Evolutionary conservation across 2,113 vertebrate genomes (phyloP), one percentile per base, ranked within the genome.

Genomic region (Lipophrys pholis): DNA sequence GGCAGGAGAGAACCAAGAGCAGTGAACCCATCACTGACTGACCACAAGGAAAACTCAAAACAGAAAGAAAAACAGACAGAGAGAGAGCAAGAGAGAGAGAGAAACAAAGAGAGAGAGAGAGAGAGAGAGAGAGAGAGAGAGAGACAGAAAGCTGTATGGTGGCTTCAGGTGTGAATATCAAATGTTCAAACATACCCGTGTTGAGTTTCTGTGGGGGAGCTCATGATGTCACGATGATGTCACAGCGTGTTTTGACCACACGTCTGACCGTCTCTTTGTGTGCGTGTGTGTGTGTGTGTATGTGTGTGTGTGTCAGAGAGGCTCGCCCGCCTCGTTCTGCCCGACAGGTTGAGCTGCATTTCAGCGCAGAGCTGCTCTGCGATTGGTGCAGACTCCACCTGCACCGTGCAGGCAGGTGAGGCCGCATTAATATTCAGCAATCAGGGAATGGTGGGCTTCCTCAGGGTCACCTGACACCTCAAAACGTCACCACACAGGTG

Each of bases 281-380:
- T 79, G 49, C 67, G 59, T 58, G 52, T 36, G 50, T 72, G 59
- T 65, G 14, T 8, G 58, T 60, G 52, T 79, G 43, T 58, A 49
- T 21, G 49, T 72, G 59, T 65, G 15, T 8, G 58, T 60, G 52
- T 79, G 49, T 70, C 21, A 30, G 21, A 30, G 67, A 0, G 53
- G 58, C 84, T 87, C 81, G 1, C 60, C 60, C 71, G 0, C 48
- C 51, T 11, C 54, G 8, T 55, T 49, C 49, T 58, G 30, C 54
- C 61, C 43, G 21, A 86, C 93, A 86, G 89, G 93, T 93, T 87
- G 17, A 49, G 62, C 88, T 73, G 72, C 91, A 91, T 93, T 91
- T 85, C 82, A 70, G 42, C 42, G 11, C 45, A 39, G 17, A 68
- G 68, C 72, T 3, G 7, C 9, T 12, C 3, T 75, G 78, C 76